These are phyloP conservation scores for Hydractinia symbiolongicarpus DNA, from an alignment of 30 jellyfish, hydroid and myxozoan species.

Conservation along the genomic window DNA sequence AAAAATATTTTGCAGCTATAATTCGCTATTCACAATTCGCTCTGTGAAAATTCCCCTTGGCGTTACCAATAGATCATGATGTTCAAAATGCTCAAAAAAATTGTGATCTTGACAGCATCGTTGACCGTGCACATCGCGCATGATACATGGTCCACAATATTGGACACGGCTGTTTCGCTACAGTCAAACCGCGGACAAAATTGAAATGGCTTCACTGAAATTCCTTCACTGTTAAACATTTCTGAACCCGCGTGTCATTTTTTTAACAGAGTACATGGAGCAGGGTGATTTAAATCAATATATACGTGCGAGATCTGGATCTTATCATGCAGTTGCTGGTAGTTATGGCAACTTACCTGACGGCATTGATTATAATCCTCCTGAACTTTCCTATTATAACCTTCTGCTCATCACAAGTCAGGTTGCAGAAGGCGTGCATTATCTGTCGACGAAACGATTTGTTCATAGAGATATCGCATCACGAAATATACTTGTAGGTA, in stretches of 20 bases:
- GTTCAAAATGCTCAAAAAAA: too few species aligned
- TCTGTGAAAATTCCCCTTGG: too few species aligned
- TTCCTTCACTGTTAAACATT: too few species aligned
- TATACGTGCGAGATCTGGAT: conserved; percentile 58
- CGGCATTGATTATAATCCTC: conserved; percentile 60
- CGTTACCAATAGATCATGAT: too few species aligned
- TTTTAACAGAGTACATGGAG: conserved; percentile 57
- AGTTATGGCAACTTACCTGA: conserved; percentile 57
- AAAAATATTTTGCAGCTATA: too few species aligned
- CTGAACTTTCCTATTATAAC: conserved; percentile 44
- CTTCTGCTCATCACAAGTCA: conserved; percentile 50
- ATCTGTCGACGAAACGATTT: conserved; percentile 48
- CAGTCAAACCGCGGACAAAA: too few species aligned
- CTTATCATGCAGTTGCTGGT: conserved; percentile 79
- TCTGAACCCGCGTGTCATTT: background rate
- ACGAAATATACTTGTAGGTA: conserved; percentile 60
- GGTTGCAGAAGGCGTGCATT: conserved; percentile 66
- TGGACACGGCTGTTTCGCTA: too few species aligned
- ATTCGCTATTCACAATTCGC: too few species aligned
- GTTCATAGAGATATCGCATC: conserved; percentile 83
- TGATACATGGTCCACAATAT: too few species aligned
- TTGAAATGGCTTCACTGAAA: too few species aligned
- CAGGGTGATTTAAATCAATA: conserved; percentile 61
- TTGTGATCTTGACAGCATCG: too few species aligned
- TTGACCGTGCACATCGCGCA: too few species aligned